Conservation (phyloP, 2,797 vertebrate species). For the Adrianichthys oophorus region DNA sequence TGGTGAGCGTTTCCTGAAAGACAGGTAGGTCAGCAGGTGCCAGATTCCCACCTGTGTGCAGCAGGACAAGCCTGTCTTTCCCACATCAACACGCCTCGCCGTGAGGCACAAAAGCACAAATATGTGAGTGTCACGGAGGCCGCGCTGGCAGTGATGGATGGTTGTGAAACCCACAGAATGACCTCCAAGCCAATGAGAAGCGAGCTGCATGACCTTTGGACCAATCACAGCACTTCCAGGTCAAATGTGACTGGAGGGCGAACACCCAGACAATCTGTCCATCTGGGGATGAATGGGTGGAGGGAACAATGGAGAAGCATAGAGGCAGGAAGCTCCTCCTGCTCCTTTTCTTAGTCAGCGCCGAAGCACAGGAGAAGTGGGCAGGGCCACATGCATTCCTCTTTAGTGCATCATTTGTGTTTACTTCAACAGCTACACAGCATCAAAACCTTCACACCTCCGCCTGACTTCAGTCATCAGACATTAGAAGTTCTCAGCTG, state of each 20-base stretch:
- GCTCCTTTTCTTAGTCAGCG: not conserved
- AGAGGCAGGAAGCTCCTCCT: not conserved
- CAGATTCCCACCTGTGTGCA: no score
- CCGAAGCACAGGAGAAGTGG: not conserved
- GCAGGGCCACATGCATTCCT: no score
- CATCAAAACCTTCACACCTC: no score
- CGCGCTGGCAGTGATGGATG: constrained; percentile 62
- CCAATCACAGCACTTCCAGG: constrained; percentile 72
- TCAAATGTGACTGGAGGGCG: constrained; percentile 66
- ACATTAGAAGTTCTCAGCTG: no score
- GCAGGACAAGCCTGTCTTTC: no score
- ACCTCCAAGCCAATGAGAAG: constrained; percentile 61
- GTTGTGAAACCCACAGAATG: constrained; percentile 49
- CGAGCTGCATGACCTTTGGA: constrained; percentile 56
- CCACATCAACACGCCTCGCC: no score
- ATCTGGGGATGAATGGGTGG: constrained; percentile 60
- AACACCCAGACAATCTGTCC: constrained; percentile 58
- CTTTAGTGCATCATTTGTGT: no score
- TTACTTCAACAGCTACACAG: no score
- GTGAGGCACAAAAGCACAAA: constrained; percentile 6
- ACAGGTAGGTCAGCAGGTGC: no score
- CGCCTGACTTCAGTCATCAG: no score
- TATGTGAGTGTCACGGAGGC: constrained; percentile 41
- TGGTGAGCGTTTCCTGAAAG: no score
- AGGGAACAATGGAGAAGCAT: constrained; percentile 39